Evolutionary conservation across 1,140 invertebrate species (phyloP).

Genomic region (Aphaenogaster floridana): DNA sequence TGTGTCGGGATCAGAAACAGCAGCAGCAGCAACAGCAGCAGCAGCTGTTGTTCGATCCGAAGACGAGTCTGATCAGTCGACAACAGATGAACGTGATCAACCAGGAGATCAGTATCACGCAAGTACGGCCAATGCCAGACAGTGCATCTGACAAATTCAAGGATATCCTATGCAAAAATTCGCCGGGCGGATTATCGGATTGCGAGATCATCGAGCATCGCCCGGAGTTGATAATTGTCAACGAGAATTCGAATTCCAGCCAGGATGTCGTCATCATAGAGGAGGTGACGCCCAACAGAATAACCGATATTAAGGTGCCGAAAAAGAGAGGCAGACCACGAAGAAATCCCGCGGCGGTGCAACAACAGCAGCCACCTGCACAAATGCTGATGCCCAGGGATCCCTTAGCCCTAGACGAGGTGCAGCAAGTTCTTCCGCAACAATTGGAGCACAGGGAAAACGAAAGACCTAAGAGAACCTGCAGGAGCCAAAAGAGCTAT

Average conservation of each 20-base stretch:
- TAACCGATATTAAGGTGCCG: slow-evolving; percentile 80
- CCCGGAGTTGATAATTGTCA: slow-evolving; percentile 85
- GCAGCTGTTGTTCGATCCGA: slow-evolving; percentile 79
- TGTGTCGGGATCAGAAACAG: slow-evolving; percentile 72
- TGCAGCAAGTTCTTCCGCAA: slow-evolving; percentile 55
- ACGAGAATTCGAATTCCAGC: slow-evolving; percentile 86
- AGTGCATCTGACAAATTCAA: slow-evolving; percentile 79
- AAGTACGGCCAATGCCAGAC: slow-evolving; percentile 73
- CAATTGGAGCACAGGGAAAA: slow-evolving; percentile 79
- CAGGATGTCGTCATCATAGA: slow-evolving; percentile 86
- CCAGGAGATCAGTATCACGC: slow-evolving; percentile 85
- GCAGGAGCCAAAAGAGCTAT: slow-evolving; percentile 85
- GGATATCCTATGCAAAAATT: slow-evolving; percentile 76
- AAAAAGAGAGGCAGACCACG: slow-evolving; percentile 84
- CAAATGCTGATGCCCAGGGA: slow-evolving; percentile 73
- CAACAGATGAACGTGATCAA: slow-evolving; percentile 84
- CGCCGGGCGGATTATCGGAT: slow-evolving; percentile 79
- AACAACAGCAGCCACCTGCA: slow-evolving; percentile 25
- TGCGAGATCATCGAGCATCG: slow-evolving; percentile 85
- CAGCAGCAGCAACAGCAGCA: slow-evolving; percentile 69
- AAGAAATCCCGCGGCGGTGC: slow-evolving; percentile 75
- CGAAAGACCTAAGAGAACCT: slow-evolving; percentile 85
- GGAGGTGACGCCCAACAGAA: slow-evolving; percentile 79
- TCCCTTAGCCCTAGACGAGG: slow-evolving; percentile 82
- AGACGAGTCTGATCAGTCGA: slow-evolving; percentile 81